A percentile compares a stretch with the other conserved stretches of the same genome.
Evolutionary conservation across 2,888 invertebrate species (phyloP).

Genomic region (Cynaeus angustus): DNA sequence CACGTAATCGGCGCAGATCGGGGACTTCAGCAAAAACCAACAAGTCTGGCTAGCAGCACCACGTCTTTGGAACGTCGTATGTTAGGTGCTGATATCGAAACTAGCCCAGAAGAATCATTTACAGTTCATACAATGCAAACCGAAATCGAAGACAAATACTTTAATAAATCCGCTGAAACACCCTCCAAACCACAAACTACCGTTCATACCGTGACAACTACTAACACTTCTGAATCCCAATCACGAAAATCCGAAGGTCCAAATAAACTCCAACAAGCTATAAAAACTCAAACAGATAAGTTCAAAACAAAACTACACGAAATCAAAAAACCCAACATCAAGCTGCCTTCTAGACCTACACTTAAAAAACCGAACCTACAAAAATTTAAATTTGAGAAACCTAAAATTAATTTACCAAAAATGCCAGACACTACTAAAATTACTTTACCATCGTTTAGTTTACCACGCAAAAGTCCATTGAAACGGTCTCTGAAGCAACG

Average conservation of each 20-base stretch:
- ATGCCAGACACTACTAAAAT: constrained; percentile 78
- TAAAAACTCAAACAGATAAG: constrained; percentile 82
- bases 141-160: constrained; percentile 75
- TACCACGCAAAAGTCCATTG: constrained; percentile 69
- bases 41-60: constrained; percentile 39
- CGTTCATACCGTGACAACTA: constrained; percentile 71
- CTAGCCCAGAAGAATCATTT: constrained; percentile 41
- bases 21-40: constrained; percentile 18
- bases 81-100: constrained; percentile 40
- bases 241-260: constrained; percentile 49
- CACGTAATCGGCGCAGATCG: constrained; percentile 46
- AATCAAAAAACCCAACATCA: constrained; percentile 74
- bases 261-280: constrained; percentile 77
- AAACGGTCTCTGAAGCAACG: constrained; percentile 68
- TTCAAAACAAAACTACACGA: constrained; percentile 76
- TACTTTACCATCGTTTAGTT: constrained; percentile 74
- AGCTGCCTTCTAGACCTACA: constrained; percentile 75
- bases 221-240: constrained; percentile 64
- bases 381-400: constrained; percentile 69
- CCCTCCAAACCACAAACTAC: constrained; percentile 12
- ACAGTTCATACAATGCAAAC: constrained; percentile 75
- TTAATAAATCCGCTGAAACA: constrained; percentile 74
- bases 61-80: constrained; percentile 49
- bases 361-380: constrained; percentile 70
- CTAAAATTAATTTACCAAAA: constrained; percentile 76